These are phyloP conservation scores for Phasianus colchicus DNA, from an alignment of 2,113 vertebrate genomes.

Conservation along the genomic window DNA sequence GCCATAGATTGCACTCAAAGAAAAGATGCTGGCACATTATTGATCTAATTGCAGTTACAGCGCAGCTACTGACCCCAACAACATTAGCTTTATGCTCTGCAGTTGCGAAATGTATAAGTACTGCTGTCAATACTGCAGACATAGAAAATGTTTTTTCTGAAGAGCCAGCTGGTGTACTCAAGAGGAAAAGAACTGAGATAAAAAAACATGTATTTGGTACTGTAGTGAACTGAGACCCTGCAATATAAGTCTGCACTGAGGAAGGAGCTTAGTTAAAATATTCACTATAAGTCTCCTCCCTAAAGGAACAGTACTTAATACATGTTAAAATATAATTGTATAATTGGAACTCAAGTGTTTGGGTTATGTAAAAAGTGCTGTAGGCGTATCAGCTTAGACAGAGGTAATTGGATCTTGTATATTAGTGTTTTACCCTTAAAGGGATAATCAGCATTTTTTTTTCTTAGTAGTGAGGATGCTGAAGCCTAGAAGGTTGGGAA, in stretches of 20 bases:
- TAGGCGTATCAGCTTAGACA: constrained; percentile 61
- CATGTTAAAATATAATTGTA: constrained; percentile 59
- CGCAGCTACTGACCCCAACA: not conserved
- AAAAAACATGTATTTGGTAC: not conserved
- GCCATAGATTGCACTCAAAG: not conserved
- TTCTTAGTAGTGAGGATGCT: not conserved
- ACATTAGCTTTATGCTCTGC: not conserved
- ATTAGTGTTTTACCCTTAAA: constrained; percentile 66
- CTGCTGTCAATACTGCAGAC: not conserved
- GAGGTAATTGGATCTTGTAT: constrained; percentile 69
- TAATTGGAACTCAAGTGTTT: constrained; percentile 58
- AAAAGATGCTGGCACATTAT: not conserved
- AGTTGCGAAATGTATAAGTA: not conserved
- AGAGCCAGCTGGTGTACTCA: not conserved
- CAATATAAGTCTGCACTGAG: not conserved
- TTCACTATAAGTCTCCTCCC: constrained; percentile 11
- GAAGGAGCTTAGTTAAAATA: constrained; percentile 17
- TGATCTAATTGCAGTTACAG: not conserved
- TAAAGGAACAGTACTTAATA: constrained; percentile 56
- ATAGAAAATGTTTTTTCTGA: not conserved
- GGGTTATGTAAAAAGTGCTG: constrained; percentile 64
- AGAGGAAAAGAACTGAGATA: not conserved
- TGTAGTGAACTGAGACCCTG: not conserved
- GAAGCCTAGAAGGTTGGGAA: not conserved
- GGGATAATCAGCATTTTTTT: not conserved